These are phyloP conservation scores for Anadara kagoshimensis DNA, from an alignment of 1,140 invertebrate species.

Conservation along the genomic window DNA sequence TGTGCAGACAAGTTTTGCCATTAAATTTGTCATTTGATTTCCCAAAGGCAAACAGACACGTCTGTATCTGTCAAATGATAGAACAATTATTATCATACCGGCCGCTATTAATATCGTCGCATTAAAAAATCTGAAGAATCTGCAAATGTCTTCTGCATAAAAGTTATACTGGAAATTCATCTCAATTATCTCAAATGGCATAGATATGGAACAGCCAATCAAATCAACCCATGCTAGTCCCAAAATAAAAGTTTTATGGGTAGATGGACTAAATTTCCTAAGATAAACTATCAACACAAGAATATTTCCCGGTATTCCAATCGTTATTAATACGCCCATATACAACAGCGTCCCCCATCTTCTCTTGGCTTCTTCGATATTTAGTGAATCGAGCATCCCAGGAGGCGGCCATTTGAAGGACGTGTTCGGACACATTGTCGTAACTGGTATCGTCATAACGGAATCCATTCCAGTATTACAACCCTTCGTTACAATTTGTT, in stretches of 20 bases:
- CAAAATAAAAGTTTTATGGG: slow-evolving; percentile 53
- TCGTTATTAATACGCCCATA: slow-evolving; percentile 42
- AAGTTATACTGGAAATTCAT: slow-evolving; percentile 50
- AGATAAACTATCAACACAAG: slow-evolving; percentile 47
- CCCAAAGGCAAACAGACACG: slow-evolving; percentile 51
- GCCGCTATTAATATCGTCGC: slow-evolving; percentile 46
- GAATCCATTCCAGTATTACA: too few relatives aligned
- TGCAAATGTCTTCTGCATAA: slow-evolving; percentile 35
- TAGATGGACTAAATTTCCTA: slow-evolving; percentile 35
- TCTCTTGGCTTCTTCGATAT: slow-evolving; percentile 36
- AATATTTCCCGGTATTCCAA: slow-evolving; percentile 51
- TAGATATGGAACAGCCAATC: slow-evolving; percentile 38
- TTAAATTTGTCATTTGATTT: slow-evolving; percentile 27
- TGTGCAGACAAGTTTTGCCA: slow-evolving; percentile 17
- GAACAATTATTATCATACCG: slow-evolving; percentile 44
- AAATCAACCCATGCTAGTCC: slow-evolving; percentile 51
- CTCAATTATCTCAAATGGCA: slow-evolving; percentile 58
- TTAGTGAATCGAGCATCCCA: slow-evolving; percentile 43
- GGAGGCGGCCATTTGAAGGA: too few relatives aligned
- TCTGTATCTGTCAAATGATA: slow-evolving; percentile 53
- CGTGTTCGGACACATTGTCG: too few relatives aligned
- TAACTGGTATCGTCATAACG: too few relatives aligned
- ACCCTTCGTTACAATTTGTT: too few relatives aligned
- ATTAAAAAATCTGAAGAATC: slow-evolving; percentile 39
- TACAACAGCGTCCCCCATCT: slow-evolving; percentile 42